Evolutionary conservation across 2,113 vertebrate species (phyloP).

Genomic region (Panthera leo): DNA sequence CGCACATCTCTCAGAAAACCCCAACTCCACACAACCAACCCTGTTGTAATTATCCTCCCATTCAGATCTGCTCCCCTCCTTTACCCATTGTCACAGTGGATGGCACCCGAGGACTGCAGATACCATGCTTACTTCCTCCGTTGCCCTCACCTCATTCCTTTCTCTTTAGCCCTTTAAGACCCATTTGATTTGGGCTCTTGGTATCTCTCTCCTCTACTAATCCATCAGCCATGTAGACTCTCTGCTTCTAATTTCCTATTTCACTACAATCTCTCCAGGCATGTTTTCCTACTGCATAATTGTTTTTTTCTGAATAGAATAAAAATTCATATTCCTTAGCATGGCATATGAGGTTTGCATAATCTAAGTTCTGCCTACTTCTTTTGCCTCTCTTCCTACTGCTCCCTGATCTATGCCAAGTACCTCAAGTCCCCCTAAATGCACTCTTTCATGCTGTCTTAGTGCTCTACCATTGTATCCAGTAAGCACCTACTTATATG

Average conservation of each 20-base stretch:
- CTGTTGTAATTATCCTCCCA: neutral
- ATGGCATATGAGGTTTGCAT: neutral
- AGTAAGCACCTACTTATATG: neutral
- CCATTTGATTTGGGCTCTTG: neutral
- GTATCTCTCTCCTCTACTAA: neutral
- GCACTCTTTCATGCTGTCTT: neutral
- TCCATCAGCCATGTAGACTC: neutral
- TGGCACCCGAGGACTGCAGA: neutral
- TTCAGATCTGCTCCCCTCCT: neutral
- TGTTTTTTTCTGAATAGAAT: neutral
- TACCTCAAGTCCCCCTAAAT: neutral
- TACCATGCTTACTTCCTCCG: neutral
- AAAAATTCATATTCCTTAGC: neutral
- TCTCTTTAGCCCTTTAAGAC: neutral
- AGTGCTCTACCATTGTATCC: neutral
- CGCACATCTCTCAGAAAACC: neutral
- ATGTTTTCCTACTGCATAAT: neutral
- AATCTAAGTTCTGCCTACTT: neutral
- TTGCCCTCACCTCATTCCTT: neutral
- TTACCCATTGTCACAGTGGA: neutral
- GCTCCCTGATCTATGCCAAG: neutral
- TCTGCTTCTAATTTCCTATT: neutral
- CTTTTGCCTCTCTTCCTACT: neutral
- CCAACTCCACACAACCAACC: neutral
- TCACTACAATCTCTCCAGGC: neutral